Base-by-base conservation (phyloP, 1,140 invertebrate genomes). In the Aphelenchoides besseyi region DNA sequence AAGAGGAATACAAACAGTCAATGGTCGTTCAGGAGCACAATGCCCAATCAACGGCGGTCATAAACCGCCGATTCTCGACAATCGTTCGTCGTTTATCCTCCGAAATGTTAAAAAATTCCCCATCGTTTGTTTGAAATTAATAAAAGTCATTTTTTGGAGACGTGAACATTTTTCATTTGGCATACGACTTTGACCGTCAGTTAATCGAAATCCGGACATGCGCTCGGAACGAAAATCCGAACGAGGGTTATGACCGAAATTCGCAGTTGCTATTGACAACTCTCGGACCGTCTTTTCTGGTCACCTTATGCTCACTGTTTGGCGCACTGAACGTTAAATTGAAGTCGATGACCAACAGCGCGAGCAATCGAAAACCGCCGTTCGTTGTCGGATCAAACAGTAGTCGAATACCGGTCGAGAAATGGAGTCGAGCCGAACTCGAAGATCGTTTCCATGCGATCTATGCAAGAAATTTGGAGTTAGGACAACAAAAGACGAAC, bases 361-460 rank as follows among this genome's bases (percentile, higher is more conserved):
- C 5, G 55, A 33, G 5, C 18, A 18, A 18, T 16, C 5, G 23
- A 18, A 5, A 18, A 5, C 5, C 5, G 18, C 55, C 55, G 5
- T 59, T 59, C 18, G 55, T 59, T 5, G 55, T 59, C 55, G 55
- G 55, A 8, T 8, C 55, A 23, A 8, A 5, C 5, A 59, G 18
- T 33, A 3, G 0, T 33, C 71, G 71, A 8, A 2, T 30, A 9
- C 72, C 74, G n/a, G 52, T 74, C 32, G 72, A 74, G 37, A 69
- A 62, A 30, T 74, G 72, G 72, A 76, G 28, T 48, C 32, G 72
- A 28, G 16, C 18, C 18, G 72, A 74, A 48, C 48, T 74, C 12
- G 72, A 74, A 63, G 72, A 74, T 18, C 72, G 30, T 12, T 74
- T 74, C 59, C 72, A 74, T 62, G 37, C 75, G n/a, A 35, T 70